Base-by-base conservation (phyloP, 2,797 vertebrate species). In the Rhodeus uyekii region DNA sequence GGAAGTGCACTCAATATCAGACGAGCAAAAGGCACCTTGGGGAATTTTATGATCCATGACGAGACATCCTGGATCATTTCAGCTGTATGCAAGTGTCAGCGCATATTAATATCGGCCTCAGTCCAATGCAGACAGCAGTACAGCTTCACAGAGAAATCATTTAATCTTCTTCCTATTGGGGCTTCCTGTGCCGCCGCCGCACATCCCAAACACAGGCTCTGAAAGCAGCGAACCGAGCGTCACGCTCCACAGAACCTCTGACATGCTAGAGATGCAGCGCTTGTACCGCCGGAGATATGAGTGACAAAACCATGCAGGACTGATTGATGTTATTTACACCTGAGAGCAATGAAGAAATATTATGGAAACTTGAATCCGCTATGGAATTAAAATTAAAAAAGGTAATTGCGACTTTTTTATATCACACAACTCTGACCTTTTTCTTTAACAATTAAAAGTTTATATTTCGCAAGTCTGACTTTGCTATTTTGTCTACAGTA, bases 11-110 rank as follows among this genome's bases (percentile, higher is more conserved):
- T 94, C 89, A 90, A 89, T 91, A 87, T 87, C 89, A 82, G 8
- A 91, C 90, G 90, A 93, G 87, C 81, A 82, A 94, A 95, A 93
- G 93, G 93, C 93, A 94, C 94, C 93, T 94, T 94, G 93, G 92
- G 92, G 92, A 92, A 88, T 93, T 94, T 93, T 93, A 95, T 93
- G 93, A 93, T 91, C 93, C 93, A 91, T 91, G 91, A 92, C 92
- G 87, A 92, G 91, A 90, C 90, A 87, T 90, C 88, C 87, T 8
- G 90, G 91, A 94, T 93, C 91, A 91, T 92, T 92, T 90, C 89
- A 87, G 92, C 91, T 90, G 92, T 92, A 93, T 92, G 92, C 90
- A 92, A 91, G 92, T 93, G 93, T 94, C 92, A 92, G 89, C 84
- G 91, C 89, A 92, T 93, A 93, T 93, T 93, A 93, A 94, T 93